Conservation (phyloP, 1,140 invertebrate species). For the Nomia melanderi region DNA sequence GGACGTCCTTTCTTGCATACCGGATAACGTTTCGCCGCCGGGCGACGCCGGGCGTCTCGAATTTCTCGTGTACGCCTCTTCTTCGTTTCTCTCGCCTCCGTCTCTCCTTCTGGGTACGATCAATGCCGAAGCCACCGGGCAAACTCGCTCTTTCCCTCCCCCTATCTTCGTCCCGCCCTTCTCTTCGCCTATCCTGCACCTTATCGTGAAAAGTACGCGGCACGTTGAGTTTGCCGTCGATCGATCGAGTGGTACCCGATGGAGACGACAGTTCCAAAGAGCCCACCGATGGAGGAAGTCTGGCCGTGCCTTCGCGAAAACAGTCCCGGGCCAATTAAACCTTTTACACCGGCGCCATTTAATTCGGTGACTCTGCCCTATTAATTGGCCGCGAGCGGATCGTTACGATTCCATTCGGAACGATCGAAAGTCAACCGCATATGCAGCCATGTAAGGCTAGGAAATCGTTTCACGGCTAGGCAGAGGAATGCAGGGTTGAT, state of each 20-base stretch:
- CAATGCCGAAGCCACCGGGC: slow-evolving; percentile 53
- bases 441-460: no score
- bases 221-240: slow-evolving; percentile 45
- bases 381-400: no score
- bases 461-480: no score
- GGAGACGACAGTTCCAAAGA: slow-evolving; percentile 39
- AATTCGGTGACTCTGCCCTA: background rate
- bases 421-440: no score
- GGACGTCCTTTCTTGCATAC: slow-evolving; percentile 75
- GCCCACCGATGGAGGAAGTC: background rate
- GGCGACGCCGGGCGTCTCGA: slow-evolving; percentile 70
- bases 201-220: slow-evolving; percentile 53
- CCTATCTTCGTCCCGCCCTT: background rate
- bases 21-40: slow-evolving; percentile 74
- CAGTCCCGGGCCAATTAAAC: background rate
- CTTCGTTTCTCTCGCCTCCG: slow-evolving; percentile 24
- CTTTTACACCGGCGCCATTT: background rate
- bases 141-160: slow-evolving; percentile 34
- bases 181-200: slow-evolving; percentile 37
- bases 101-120: slow-evolving; percentile 54
- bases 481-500: no score
- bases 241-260: slow-evolving; percentile 50
- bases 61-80: slow-evolving; percentile 59
- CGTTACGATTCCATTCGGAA: no score
- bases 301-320: slow-evolving; percentile 24